These are phyloP conservation scores for Dicentrarchus labrax DNA, from an alignment of 2,113 vertebrate genomes.

Conservation along the genomic window DNA sequence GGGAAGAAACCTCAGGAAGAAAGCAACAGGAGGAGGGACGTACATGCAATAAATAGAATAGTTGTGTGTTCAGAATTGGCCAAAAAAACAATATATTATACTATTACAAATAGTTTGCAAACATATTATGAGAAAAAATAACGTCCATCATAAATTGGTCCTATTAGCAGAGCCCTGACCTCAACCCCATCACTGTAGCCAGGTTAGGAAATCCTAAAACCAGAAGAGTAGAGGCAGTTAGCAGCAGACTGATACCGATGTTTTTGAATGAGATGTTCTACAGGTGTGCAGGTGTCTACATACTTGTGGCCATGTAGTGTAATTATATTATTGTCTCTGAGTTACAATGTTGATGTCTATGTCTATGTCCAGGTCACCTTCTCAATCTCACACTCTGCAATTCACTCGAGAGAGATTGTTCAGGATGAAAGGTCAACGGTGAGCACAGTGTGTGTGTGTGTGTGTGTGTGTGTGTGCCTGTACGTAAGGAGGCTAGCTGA, in stretches of 20 bases:
- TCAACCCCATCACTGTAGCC: too few relatives aligned
- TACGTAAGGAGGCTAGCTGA: background rate
- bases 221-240: background rate
- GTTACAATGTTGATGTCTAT: background rate
- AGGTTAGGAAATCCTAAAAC: background rate
- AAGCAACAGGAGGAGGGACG: too few relatives aligned
- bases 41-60: too few relatives aligned
- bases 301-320: background rate
- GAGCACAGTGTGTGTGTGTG: conserved; percentile 5
- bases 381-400: conserved; percentile 12
- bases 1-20: too few relatives aligned
- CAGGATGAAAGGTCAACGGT: conserved; percentile 68
- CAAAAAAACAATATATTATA: too few relatives aligned
- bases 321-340: background rate
- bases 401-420: conserved; percentile 60
- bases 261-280: background rate
- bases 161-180: too few relatives aligned
- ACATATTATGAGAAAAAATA: too few relatives aligned
- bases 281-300: background rate
- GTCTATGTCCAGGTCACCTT: background rate
- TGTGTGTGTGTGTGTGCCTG: conserved; percentile 17
- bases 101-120: too few relatives aligned
- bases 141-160: too few relatives aligned
- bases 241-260: background rate
- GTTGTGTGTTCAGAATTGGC: too few relatives aligned